Percentiles rank a stretch among this genome's conserved stretches.
Conservation (phyloP, 2,888 invertebrate genomes). For the Hypomecis punctinalis region DNA sequence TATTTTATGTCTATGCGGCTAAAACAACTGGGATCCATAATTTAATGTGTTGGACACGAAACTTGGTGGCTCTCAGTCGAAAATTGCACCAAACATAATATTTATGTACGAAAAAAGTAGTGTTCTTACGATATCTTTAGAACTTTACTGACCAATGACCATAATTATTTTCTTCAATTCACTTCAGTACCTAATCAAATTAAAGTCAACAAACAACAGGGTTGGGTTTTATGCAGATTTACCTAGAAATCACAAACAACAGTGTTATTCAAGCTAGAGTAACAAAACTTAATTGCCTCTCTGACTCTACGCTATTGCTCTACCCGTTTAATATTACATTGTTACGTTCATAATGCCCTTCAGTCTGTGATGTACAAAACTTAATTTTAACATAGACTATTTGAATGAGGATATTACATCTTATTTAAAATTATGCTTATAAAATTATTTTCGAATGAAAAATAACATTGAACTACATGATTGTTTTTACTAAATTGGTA, state of each 20-base stretch:
- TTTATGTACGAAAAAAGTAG: too few species aligned
- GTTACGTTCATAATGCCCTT: slow-evolving; percentile 24
- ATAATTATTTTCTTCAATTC: not conserved
- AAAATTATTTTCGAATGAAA: too few species aligned
- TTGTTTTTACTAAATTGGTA: too few species aligned
- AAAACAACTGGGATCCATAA: too few species aligned
- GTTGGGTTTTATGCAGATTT: slow-evolving; percentile 7
- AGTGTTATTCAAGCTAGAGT: slow-evolving; percentile 19
- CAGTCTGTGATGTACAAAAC: slow-evolving; percentile 17
- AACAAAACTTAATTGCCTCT: slow-evolving; percentile 24
- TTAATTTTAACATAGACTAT: slow-evolving; percentile 18
- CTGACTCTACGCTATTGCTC: slow-evolving; percentile 16
- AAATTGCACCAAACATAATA: too few species aligned
- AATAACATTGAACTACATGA: too few species aligned
- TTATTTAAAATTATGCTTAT: slow-evolving; percentile 3
- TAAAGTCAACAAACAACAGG: not conserved
- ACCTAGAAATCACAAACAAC: slow-evolving; percentile 23
- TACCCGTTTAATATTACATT: slow-evolving; percentile 28
- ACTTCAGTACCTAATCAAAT: not conserved
- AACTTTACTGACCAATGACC: too few species aligned
- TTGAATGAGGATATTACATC: not conserved
- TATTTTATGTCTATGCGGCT: too few species aligned
- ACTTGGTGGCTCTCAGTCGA: too few species aligned
- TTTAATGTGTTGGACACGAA: too few species aligned
- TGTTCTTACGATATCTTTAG: too few species aligned